Evolutionary conservation across 2,888 invertebrate species (phyloP).

Genomic region (Herminia tarsipennalis): DNA sequence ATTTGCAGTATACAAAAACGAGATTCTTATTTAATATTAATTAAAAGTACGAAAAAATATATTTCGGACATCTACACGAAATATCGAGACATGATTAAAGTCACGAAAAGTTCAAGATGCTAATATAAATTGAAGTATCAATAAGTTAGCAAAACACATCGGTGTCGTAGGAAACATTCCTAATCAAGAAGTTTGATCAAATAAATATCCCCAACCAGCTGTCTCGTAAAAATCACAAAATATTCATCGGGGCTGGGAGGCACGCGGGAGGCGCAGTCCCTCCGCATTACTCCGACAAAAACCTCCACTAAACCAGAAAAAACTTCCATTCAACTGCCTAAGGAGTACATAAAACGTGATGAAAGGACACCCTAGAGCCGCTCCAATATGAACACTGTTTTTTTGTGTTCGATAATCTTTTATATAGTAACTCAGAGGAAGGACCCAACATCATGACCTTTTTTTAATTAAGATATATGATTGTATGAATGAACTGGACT

Average conservation of each 20-base stretch:
- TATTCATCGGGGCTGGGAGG: constrained; percentile 45
- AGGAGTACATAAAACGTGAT: constrained; percentile 63
- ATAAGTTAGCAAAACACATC: constrained; percentile 31
- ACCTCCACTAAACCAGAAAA: constrained; percentile 61
- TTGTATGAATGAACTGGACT: background rate
- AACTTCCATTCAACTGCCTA: constrained; percentile 61
- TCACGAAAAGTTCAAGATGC: constrained; percentile 12
- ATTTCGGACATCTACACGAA: no score
- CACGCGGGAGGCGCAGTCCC: constrained; percentile 35
- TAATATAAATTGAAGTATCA: constrained; percentile 14
- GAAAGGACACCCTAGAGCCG: constrained; percentile 56
- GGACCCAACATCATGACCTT: constrained; percentile 13
- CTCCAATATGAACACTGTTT: constrained; percentile 53
- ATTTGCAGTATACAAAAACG: no score
- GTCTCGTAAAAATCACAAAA: constrained; percentile 51
- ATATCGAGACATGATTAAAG: no score
- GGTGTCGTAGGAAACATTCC: constrained; percentile 17
- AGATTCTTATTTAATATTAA: no score
- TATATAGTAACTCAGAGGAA: constrained; percentile 24
- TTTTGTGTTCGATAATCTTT: constrained; percentile 46
- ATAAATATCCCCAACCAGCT: constrained; percentile 38
- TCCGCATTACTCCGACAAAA: constrained; percentile 51
- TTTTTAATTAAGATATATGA: constrained; percentile 27
- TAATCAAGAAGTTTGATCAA: constrained; percentile 46
- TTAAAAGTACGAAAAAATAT: no score